A percentile compares a stretch with the other conserved stretches of the same genome.
Conservation (phyloP, 2,888 invertebrate species). For the Hemithea aestivaria region DNA sequence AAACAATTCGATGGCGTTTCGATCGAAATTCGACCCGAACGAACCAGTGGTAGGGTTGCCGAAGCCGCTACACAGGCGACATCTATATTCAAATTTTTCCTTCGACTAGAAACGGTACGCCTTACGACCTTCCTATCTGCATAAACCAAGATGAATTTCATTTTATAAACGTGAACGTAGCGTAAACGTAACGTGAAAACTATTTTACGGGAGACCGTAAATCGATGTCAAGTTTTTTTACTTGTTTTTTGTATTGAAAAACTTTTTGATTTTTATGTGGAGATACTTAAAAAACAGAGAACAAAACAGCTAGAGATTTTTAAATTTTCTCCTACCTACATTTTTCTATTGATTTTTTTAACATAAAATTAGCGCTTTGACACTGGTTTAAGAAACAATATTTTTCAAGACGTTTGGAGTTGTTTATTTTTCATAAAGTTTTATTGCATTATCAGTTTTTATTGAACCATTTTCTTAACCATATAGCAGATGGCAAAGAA, state of each 20-base stretch:
- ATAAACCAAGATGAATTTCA: conserved; percentile 64
- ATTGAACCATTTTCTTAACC: too few species aligned
- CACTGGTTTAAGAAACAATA: too few species aligned
- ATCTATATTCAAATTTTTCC: conserved; percentile 75
- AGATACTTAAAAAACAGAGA: too few species aligned
- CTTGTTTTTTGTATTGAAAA: conserved; percentile 13
- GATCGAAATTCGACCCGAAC: background rate
- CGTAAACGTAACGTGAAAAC: conserved; percentile 41
- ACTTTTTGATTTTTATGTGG: background rate
- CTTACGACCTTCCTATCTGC: conserved; percentile 58
- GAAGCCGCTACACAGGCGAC: conserved; percentile 42
- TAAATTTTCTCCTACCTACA: too few species aligned
- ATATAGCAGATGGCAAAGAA: too few species aligned
- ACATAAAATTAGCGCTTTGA: too few species aligned
- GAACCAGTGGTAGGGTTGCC: conserved; percentile 7
- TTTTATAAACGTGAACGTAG: conserved; percentile 39
- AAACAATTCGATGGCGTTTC: background rate
- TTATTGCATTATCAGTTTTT: too few species aligned
- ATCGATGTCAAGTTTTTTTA: conserved; percentile 33
- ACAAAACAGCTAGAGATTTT: too few species aligned
- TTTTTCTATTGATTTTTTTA: too few species aligned
- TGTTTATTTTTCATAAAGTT: too few species aligned
- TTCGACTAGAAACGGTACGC: conserved; percentile 40
- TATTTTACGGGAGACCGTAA: conserved; percentile 41
- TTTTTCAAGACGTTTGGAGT: too few species aligned